Conservation (phyloP, 1,140 invertebrate genomes). For the Paracyclopina nana region DNA sequence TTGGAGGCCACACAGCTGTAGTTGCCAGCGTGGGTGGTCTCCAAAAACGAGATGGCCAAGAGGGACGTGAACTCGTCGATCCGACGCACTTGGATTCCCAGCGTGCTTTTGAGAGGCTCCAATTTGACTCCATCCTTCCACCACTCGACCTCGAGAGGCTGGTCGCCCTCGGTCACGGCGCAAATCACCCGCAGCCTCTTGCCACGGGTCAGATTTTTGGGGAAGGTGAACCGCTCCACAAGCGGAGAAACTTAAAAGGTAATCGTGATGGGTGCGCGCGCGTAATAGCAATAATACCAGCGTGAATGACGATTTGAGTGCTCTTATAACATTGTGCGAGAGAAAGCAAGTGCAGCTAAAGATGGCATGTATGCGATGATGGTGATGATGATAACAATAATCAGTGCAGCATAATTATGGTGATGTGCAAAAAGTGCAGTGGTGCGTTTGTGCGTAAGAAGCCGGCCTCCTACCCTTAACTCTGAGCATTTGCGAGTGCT, state of each 20-base stretch:
- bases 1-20: not conserved
- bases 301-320: no score
- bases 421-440: no score
- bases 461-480: constrained; percentile 10
- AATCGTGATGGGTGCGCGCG: no score
- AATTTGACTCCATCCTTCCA: not conserved
- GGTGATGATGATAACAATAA: no score
- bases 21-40: not conserved
- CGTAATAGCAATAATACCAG: no score
- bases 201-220: not conserved
- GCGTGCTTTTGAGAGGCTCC: not conserved
- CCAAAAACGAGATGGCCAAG: not conserved
- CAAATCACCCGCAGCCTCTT: not conserved
- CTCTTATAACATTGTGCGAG: no score
- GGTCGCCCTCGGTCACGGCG: not conserved
- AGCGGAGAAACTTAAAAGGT: not conserved
- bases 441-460: no score
- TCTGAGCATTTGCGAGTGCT: not conserved
- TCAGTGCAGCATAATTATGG: no score
- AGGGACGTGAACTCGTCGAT: not conserved
- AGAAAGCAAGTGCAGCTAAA: no score
- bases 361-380: no score
- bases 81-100: not conserved
- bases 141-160: not conserved
- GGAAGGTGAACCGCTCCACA: not conserved